phyloP scores from a whole-genome alignment of 92 coral and sea anemone species.

The Phymanthus crucifer region DNA sequence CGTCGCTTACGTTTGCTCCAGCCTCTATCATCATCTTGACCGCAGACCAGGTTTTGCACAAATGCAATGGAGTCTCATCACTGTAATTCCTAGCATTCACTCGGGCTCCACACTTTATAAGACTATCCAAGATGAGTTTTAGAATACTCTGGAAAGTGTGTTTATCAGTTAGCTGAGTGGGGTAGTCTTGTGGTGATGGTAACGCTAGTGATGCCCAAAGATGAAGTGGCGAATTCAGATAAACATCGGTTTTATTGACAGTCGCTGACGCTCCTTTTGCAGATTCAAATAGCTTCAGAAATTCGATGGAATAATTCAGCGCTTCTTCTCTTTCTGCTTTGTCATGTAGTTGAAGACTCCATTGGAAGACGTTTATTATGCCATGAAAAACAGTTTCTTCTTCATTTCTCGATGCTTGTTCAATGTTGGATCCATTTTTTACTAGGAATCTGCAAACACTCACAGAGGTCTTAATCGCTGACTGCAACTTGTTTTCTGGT shows the following conservation, averaged over 20 bases:
- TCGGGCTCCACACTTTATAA: constrained; percentile 13
- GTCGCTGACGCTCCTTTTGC: neutral
- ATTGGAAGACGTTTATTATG: neutral
- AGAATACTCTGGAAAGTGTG: constrained; percentile 2
- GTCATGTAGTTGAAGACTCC: neutral
- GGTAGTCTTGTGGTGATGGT: neutral
- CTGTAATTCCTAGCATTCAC: constrained; percentile 10
- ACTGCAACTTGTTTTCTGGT: neutral
- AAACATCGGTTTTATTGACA: neutral
- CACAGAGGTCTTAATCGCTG: neutral
- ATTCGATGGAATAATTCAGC: neutral
- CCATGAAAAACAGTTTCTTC: neutral
- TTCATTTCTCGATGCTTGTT: neutral
- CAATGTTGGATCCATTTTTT: neutral
- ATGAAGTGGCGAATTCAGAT: constrained; percentile 21
- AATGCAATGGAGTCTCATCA: constrained; percentile 8
- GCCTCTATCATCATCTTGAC: constrained; percentile 37
- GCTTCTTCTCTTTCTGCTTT: neutral
- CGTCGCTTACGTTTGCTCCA: neutral
- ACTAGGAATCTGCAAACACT: neutral
- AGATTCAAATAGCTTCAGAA: neutral
- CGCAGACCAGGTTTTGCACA: constrained; percentile 4
- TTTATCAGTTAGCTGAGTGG: neutral
- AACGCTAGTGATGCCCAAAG: constrained; percentile 17
- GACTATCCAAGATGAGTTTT: constrained; percentile 1